Conservation (phyloP, 1,140 invertebrate species). For the Brachionus sp. region DNA sequence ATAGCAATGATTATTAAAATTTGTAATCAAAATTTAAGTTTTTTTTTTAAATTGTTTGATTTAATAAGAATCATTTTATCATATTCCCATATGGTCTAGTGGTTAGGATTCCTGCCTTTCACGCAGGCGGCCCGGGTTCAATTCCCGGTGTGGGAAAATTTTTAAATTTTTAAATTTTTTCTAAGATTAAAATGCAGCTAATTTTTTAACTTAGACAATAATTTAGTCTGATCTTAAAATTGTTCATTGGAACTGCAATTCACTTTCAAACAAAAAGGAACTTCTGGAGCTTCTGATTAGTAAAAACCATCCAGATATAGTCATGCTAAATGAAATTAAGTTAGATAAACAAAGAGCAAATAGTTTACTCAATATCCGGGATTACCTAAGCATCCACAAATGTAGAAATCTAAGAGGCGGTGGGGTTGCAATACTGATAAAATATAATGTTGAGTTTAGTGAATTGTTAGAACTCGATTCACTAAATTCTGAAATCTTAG, state of each 20-base stretch:
- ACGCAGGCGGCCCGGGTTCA: neutral
- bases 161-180: no score
- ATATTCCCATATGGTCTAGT: neutral
- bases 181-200: no score
- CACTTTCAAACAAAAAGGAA: neutral
- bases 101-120: conserved; percentile 3
- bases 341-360: neutral
- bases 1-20: neutral
- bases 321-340: no score
- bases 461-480: no score
- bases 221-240: neutral
- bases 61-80: neutral
- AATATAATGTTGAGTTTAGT: no score
- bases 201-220: no score
- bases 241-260: conserved; percentile 50
- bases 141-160: neutral
- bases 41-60: no score
- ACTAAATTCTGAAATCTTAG: no score
- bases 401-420: no score
- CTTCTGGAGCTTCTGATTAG: neutral
- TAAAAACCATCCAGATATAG: neutral
- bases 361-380: neutral
- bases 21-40: no score
- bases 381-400: neutral
- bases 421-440: no score